Conservation (phyloP, 2,888 invertebrate species). For the Muscina levida region DNA sequence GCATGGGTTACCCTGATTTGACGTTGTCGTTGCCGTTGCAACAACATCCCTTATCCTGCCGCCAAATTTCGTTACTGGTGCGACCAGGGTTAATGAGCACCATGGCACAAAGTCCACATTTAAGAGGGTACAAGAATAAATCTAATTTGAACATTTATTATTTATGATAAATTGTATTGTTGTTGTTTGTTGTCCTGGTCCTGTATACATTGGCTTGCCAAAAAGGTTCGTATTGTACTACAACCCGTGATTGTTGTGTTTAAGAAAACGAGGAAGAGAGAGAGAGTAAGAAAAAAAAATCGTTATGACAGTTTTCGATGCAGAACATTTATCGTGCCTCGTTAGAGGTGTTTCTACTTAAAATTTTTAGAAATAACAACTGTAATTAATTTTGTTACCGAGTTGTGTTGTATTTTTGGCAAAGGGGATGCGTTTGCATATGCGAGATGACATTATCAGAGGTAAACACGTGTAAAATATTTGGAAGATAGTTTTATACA, state of each 20-base stretch:
- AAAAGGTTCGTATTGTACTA: constrained; percentile 5
- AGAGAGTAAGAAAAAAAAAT: constrained; percentile 13
- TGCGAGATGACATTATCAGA: no score
- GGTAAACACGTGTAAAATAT: no score
- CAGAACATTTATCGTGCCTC: constrained; percentile 59
- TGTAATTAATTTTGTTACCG: constrained; percentile 22
- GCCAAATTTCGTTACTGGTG: background rate
- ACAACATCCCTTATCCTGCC: constrained; percentile 23
- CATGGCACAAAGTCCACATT: constrained; percentile 41
- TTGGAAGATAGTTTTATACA: no score
- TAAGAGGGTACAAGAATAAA: constrained; percentile 44
- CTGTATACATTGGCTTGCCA: constrained; percentile 24
- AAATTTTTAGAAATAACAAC: constrained; percentile 2
- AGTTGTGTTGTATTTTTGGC: no score
- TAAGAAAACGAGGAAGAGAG: constrained; percentile 32
- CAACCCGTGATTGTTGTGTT: constrained; percentile 4
- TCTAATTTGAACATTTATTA: constrained; percentile 65
- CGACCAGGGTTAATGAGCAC: constrained; percentile 64
- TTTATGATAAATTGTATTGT: constrained; percentile 55
- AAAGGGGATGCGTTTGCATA: no score
- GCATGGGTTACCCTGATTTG: constrained; percentile 63
- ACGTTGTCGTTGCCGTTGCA: constrained; percentile 47
- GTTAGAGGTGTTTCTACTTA: constrained; percentile 46
- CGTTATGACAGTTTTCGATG: constrained; percentile 58
- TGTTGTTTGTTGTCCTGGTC: constrained; percentile 11